phyloP scores from a whole-genome alignment of 35 echinoderm and acorn worm genomes.

The Apostichopus japonicus region DNA sequence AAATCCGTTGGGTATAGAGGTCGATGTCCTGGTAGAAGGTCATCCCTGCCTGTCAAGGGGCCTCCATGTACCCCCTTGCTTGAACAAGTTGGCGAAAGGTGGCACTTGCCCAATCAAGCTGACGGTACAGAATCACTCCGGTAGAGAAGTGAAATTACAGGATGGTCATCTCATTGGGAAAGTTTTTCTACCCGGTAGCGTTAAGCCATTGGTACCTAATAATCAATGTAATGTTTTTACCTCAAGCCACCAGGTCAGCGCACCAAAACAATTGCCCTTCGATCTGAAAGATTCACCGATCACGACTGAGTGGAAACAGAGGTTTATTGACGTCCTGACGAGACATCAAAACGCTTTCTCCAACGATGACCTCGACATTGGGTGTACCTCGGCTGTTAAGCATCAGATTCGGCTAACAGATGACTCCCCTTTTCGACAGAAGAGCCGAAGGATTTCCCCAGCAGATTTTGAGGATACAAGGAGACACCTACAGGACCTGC shows the following conservation, averaged over 20 bases:
- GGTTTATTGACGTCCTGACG: neutral
- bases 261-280: neutral
- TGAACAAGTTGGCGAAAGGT: neutral
- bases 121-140: too few relatives aligned
- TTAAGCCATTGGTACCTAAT: neutral
- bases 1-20: too few relatives aligned
- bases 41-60: too few relatives aligned
- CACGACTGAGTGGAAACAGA: neutral
- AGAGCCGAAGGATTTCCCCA: too few relatives aligned
- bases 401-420: neutral
- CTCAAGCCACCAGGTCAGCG: too few relatives aligned
- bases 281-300: neutral
- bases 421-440: neutral
- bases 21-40: too few relatives aligned
- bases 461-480: constrained; percentile 36
- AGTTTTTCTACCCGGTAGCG: neutral
- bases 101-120: constrained; percentile 31
- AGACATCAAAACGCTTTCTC: neutral
- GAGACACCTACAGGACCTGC: constrained; percentile 38
- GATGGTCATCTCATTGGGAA: neutral
- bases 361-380: too few relatives aligned
- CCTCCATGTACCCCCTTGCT: too few relatives aligned
- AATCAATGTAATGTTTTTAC: too few relatives aligned
- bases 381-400: too few relatives aligned
- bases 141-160: neutral